phyloP scores from a whole-genome alignment of 2,888 invertebrate genomes.

The Tenthredo distinguenda region DNA sequence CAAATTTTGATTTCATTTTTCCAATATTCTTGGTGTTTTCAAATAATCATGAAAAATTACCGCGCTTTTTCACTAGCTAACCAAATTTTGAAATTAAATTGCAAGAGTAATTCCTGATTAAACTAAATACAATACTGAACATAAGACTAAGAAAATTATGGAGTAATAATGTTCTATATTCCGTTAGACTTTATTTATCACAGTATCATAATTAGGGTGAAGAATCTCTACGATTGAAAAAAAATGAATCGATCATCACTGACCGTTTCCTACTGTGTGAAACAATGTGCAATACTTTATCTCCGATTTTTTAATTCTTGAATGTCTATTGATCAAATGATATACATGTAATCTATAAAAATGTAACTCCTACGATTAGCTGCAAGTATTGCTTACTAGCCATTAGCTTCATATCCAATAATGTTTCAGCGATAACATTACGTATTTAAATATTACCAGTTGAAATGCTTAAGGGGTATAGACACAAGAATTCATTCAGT shows the following conservation, averaged over 20 bases:
- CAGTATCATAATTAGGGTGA: neutral
- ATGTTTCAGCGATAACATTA: neutral
- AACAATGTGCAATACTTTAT: conserved; percentile 25
- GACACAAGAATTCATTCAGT: neutral
- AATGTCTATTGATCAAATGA: neutral
- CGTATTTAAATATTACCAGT: neutral
- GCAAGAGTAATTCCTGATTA: neutral
- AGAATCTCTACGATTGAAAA: neutral
- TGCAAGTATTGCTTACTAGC: neutral
- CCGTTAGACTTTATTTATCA: neutral
- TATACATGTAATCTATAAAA: neutral
- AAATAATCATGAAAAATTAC: neutral
- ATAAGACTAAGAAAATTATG: neutral
- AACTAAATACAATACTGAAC: neutral
- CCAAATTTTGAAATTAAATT: neutral
- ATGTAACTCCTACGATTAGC: neutral
- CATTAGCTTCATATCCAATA: conserved; percentile 6
- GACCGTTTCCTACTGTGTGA: neutral
- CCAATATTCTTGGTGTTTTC: neutral
- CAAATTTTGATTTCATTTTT: neutral
- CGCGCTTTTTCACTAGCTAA: neutral
- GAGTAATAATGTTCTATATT: neutral
- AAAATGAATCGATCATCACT: neutral
- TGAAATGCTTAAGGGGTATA: neutral
- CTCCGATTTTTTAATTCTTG: neutral